These are phyloP conservation scores for Neoascia interrupta DNA, from an alignment of 2,888 invertebrate species.

Conservation along the genomic window DNA sequence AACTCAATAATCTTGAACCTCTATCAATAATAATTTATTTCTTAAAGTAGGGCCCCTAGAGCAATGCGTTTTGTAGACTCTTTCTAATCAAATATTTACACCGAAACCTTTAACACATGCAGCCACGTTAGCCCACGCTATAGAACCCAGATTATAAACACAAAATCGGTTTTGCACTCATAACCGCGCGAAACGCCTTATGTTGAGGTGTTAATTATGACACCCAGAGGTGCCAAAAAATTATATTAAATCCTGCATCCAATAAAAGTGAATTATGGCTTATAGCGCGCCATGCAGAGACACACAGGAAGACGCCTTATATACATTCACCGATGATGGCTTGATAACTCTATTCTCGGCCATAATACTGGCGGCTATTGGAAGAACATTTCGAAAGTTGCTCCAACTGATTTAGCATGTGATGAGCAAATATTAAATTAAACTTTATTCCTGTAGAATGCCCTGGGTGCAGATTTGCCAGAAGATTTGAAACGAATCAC, in stretches of 20 bases:
- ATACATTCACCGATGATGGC: neutral
- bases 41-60: no score
- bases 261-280: conserved; percentile 56
- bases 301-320: no score
- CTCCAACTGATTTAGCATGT: conserved; percentile 49
- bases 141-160: neutral
- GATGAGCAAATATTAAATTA: conserved; percentile 69
- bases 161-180: conserved; percentile 54
- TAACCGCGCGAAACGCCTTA: conserved; percentile 43
- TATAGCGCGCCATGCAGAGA: no score
- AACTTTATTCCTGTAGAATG: conserved; percentile 34
- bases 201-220: conserved; percentile 68
- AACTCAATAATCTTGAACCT: no score
- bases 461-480: conserved; percentile 19
- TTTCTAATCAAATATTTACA: no score
- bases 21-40: no score
- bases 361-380: conserved; percentile 40
- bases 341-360: conserved; percentile 64
- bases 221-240: conserved; percentile 68
- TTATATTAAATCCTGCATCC: conserved; percentile 56
- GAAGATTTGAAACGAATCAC: conserved; percentile 24
- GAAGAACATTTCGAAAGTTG: conserved; percentile 34
- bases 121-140: conserved; percentile 35
- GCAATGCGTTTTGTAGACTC: no score
- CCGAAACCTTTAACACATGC: no score